Evolutionary conservation across 1,140 invertebrate genomes (phyloP).

Genomic region (Pseudachorutes palmiensis): DNA sequence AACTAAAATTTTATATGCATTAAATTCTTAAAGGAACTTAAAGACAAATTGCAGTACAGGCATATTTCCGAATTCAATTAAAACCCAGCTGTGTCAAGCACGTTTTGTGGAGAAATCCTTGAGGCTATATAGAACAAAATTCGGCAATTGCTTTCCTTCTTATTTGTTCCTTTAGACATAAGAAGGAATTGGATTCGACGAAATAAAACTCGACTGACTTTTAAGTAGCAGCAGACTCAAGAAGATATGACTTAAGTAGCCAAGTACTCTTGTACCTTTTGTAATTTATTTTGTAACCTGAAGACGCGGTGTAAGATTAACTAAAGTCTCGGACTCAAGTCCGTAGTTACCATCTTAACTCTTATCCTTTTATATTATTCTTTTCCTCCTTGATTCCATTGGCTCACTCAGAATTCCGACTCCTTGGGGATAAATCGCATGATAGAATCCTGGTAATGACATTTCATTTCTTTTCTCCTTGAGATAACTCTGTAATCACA

Average conservation of each 20-base stretch:
- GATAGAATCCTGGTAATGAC: not conserved
- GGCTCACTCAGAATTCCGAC: not conserved
- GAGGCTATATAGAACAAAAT: too few species aligned
- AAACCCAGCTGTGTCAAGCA: too few species aligned
- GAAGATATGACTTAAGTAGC: not conserved
- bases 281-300: not conserved
- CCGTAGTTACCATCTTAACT: not conserved
- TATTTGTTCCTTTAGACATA: too few species aligned
- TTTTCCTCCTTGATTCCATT: not conserved
- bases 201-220: not conserved
- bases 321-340: not conserved
- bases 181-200: not conserved
- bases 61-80: too few species aligned
- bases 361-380: not conserved
- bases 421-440: not conserved
- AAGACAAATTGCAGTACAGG: too few species aligned
- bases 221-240: not conserved
- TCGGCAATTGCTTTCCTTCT: too few species aligned
- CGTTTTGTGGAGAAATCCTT: too few species aligned
- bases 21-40: too few species aligned
- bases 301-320: too few species aligned
- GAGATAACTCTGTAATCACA: not conserved
- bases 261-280: not conserved
- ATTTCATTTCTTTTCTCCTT: not conserved
- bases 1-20: too few species aligned